phyloP scores from a whole-genome alignment of 2,797 vertebrate species.

The Chiroxiphia lanceolata region DNA sequence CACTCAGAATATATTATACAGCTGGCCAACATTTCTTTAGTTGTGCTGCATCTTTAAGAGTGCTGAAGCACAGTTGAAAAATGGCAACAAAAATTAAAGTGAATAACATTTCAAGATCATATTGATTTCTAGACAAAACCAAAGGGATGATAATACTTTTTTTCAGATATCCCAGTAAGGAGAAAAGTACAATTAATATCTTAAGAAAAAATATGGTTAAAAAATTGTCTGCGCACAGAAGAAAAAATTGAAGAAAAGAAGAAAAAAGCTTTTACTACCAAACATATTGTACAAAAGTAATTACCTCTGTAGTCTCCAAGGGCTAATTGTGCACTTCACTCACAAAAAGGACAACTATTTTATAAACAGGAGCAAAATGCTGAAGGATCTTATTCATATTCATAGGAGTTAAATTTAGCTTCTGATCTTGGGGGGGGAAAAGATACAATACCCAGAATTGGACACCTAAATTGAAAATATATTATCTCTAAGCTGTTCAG shows the following conservation, averaged over 20 bases:
- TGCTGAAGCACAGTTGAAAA: background rate
- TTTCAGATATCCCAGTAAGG: background rate
- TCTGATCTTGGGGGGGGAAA: background rate
- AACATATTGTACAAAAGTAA: background rate
- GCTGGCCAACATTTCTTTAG: background rate
- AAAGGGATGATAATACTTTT: background rate
- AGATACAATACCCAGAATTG: background rate
- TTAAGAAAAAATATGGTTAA: background rate
- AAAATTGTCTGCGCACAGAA: background rate
- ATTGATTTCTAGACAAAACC: background rate
- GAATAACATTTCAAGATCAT: background rate
- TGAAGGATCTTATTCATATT: background rate
- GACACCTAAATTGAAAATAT: background rate
- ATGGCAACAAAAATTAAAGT: background rate
- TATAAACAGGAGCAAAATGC: background rate
- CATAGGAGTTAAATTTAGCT: background rate
- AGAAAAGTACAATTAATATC: background rate
- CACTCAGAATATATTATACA: conserved; percentile 11
- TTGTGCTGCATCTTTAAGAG: background rate
- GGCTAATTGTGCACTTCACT: background rate
- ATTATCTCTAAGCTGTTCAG: background rate
- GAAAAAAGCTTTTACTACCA: background rate
- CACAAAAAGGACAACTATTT: background rate
- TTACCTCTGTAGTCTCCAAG: background rate
- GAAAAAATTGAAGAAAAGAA: background rate